Base-by-base conservation (phyloP, 2,888 invertebrate species). In the Eupithecia exiguata region DNA sequence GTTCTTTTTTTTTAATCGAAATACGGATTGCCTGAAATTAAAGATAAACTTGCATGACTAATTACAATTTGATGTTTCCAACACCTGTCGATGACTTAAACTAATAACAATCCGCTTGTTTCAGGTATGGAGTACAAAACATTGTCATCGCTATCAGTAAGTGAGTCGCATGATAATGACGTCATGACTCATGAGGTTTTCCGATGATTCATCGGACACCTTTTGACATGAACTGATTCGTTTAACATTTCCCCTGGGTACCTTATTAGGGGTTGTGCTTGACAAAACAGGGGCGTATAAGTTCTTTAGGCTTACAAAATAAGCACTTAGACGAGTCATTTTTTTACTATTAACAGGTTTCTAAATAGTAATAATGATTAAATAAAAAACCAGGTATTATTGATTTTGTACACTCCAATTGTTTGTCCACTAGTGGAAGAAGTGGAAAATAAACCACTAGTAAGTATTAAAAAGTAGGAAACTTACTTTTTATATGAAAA, bases 121-220 rank as follows among this genome's bases (percentile, higher is more conserved):
- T 71, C 80, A 80, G 80, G 80, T 80, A 79, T 62, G 77, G 2
- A 43, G 25, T 18, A 40, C 62, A 70, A 75, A 72, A 76, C 67
- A 73, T 62, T 61, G 46, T 70, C 74, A 65, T 7, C 43, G 53
- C 10, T 71, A 63, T 73, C 70, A 62, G 74, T 76, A 70, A 65
- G 69, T 71, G 63, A 62, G 18, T 62, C 38, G 38, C 10, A 38
- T 38, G 35, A 65, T n/a, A 46, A 68, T 77, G 77, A 75, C 77
- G 76, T 62, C 68, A 69, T 72, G 40, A 35, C 74, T 61, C 67
- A 68, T 72, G 43, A 36, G 74, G 70, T 76, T 79, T 77, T 62
- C 79, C 79, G 40, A 72, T 80, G 80, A 79, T 63, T 79, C 80
- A 80, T 70, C 63, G 61, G 30, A 77, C 72, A 74, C 71, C 70